A percentile compares a stretch with the other conserved stretches of the same genome.
Evolutionary conservation across 2,113 vertebrate genomes (phyloP).

Genomic region (Microcebus jonahi): DNA sequence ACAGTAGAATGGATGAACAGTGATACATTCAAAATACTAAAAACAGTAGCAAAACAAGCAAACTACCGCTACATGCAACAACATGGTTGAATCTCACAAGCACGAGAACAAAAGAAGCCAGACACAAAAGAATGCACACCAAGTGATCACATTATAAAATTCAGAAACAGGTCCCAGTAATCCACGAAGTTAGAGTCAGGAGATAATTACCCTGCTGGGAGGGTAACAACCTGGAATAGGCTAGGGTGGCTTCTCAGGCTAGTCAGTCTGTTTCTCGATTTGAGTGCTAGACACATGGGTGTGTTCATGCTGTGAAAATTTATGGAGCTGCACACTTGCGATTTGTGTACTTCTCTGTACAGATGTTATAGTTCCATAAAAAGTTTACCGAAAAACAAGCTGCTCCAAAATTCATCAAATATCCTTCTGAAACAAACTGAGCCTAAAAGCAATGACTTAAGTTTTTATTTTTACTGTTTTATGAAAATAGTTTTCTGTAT

Average conservation of each 20-base stretch:
- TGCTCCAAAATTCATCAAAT: neutral
- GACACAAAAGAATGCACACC: neutral
- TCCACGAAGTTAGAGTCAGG: neutral
- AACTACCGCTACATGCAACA: neutral
- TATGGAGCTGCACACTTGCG: neutral
- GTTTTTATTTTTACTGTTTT: slow-evolving; percentile 39
- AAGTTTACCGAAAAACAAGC: neutral
- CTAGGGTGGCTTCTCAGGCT: neutral
- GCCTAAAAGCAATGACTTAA: neutral
- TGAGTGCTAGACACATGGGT: neutral
- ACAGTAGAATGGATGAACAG: accelerated
- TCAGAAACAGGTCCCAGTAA: neutral
- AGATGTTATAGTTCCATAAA: neutral
- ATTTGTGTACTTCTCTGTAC: neutral
- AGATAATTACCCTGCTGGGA: accelerated
- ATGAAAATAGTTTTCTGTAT: slow-evolving; percentile 1
- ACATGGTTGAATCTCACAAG: neutral
- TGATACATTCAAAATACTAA: neutral
- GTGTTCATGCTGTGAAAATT: neutral
- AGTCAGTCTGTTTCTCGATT: neutral
- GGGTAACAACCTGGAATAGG: accelerated
- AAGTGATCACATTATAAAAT: neutral
- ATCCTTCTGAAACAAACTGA: neutral
- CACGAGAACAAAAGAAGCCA: neutral
- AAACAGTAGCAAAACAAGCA: neutral